These are phyloP conservation scores for Vicugna pacos DNA, from an alignment of 2,113 vertebrate species.

Conservation along the genomic window DNA sequence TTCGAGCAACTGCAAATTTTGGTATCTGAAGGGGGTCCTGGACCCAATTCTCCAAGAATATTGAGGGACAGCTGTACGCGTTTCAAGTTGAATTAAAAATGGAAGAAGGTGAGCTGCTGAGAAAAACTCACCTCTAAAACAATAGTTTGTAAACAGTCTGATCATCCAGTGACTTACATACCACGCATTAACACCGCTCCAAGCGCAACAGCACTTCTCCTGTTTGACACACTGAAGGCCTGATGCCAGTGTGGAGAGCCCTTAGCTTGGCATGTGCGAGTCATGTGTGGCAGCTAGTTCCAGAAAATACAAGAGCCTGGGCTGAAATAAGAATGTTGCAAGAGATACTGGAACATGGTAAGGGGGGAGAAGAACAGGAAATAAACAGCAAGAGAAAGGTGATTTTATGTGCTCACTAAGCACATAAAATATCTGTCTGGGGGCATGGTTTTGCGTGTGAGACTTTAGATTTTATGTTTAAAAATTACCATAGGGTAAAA, in stretches of 20 bases:
- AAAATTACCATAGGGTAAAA: neutral
- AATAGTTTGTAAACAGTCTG: neutral
- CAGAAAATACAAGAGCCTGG: constrained; percentile 26
- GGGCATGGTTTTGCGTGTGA: neutral
- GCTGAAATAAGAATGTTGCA: constrained; percentile 8
- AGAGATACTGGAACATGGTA: neutral
- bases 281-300: neutral
- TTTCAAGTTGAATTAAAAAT: neutral
- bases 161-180: neutral
- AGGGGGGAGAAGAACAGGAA: neutral
- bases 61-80: neutral
- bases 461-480: neutral
- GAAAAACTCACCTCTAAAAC: constrained; percentile 12
- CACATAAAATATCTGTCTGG: neutral
- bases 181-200: neutral
- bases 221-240: neutral
- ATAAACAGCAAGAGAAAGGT: neutral
- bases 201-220: neutral
- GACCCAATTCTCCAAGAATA: neutral
- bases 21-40: neutral
- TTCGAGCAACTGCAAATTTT: neutral
- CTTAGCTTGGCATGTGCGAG: neutral
- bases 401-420: neutral
- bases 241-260: neutral
- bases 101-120: neutral